Conservation (phyloP, 2,888 invertebrate genomes). For the Drosophila paracracens region DNA sequence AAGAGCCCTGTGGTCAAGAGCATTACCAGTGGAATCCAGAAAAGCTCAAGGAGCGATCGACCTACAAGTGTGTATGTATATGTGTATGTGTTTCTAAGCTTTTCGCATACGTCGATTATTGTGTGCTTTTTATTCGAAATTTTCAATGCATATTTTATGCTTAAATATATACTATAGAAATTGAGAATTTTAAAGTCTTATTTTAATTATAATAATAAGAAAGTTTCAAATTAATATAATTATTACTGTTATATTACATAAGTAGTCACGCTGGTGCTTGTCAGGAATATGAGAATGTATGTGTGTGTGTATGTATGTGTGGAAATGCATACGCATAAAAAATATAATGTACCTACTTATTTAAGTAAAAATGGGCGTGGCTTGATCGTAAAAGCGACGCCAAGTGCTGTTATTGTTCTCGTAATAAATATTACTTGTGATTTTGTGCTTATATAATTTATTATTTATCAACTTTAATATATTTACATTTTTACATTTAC, state of each 20-base stretch:
- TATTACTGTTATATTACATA: background rate
- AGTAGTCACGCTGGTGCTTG: background rate
- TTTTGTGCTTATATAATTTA: background rate
- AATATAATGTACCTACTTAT: background rate
- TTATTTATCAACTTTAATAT: slow-evolving; percentile 16
- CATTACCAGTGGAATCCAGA: background rate
- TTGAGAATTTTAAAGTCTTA: background rate
- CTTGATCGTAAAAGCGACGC: background rate
- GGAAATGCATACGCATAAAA: background rate
- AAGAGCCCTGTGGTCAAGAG: background rate
- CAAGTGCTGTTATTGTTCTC: slow-evolving; percentile 1
- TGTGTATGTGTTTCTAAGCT: background rate
- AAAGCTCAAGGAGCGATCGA: background rate
- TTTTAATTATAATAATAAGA: background rate
- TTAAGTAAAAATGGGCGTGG: background rate
- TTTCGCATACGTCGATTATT: background rate
- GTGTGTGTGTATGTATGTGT: background rate
- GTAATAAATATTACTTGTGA: background rate
- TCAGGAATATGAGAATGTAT: slow-evolving; percentile 1
- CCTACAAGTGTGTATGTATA: background rate
- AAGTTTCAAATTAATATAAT: background rate
- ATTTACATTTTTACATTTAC: slow-evolving; percentile 27
- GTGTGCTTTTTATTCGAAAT: background rate
- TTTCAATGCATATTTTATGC: background rate
- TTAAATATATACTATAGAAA: slow-evolving; percentile 6